These are phyloP conservation scores for Lasaia peninsularis DNA, from an alignment of 1,140 invertebrate genomes.

Conservation along the genomic window DNA sequence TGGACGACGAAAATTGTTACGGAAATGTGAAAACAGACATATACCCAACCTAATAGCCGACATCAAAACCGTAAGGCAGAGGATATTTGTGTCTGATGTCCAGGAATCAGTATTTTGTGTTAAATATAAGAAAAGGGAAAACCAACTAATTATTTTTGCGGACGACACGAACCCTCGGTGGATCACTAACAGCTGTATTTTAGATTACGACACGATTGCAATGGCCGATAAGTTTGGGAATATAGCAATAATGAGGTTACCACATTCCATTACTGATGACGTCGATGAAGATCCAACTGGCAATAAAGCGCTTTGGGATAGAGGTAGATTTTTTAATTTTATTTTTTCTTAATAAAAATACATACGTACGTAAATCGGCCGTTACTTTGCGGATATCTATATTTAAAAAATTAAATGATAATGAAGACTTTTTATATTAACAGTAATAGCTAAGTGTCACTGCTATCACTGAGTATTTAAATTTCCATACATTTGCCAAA, in stretches of 20 bases:
- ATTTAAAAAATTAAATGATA: too few relatives aligned
- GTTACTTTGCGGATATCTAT: too few relatives aligned
- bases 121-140: conserved; percentile 96
- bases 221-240: conserved; percentile 99
- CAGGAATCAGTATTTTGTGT: conserved; percentile 99
- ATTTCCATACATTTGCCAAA: too few relatives aligned
- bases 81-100: conserved; percentile 96
- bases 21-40: conserved; percentile 99
- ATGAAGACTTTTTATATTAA: too few relatives aligned
- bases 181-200: conserved; percentile 93
- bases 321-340: conserved; percentile 76
- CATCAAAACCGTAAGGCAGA: conserved; percentile 94
- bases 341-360: too few relatives aligned
- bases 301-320: conserved; percentile 98
- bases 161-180: conserved; percentile 98
- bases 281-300: conserved; percentile 99
- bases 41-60: conserved; percentile 96
- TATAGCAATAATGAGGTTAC: conserved; percentile 92
- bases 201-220: conserved; percentile 98
- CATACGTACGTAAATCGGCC: too few relatives aligned
- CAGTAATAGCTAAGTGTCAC: too few relatives aligned
- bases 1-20: conserved; percentile 93
- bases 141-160: conserved; percentile 98
- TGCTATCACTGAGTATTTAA: too few relatives aligned
- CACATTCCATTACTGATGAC: conserved; percentile 95